These are phyloP conservation scores for Griposia aprilina DNA, from an alignment of 2,888 invertebrate genomes.

Conservation along the genomic window DNA sequence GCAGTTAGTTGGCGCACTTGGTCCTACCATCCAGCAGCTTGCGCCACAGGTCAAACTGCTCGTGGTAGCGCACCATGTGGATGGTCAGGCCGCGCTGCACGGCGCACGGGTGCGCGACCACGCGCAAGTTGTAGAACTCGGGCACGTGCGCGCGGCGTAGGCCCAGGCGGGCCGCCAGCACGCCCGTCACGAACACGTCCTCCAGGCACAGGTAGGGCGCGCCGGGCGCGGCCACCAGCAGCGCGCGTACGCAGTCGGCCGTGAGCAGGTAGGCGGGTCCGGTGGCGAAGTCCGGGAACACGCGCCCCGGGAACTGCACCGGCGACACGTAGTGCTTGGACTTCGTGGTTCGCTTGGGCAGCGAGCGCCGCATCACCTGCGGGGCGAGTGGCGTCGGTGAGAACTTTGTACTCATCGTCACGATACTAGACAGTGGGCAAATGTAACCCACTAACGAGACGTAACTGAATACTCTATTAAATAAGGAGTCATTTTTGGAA, in stretches of 20 bases:
- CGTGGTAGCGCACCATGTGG: conserved; percentile 96
- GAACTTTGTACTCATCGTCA: too few species aligned
- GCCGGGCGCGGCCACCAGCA: conserved; percentile 92
- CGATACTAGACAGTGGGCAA: too few species aligned
- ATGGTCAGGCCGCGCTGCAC: conserved; percentile 95
- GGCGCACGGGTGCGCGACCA: conserved; percentile 95
- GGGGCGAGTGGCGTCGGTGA: background rate
- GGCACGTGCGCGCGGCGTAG: conserved; percentile 93
- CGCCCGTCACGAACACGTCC: conserved; percentile 97
- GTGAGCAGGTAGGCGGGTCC: conserved; percentile 97
- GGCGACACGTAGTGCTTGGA: conserved; percentile 97
- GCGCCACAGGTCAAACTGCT: conserved; percentile 97
- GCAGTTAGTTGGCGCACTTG: conserved; percentile 92
- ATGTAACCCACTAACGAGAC: too few species aligned
- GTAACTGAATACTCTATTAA: too few species aligned
- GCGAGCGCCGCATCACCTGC: conserved; percentile 94
- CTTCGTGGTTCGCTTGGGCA: conserved; percentile 95
- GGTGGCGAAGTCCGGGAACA: conserved; percentile 97
- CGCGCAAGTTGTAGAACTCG: conserved; percentile 95
- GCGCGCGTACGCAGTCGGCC: conserved; percentile 92
- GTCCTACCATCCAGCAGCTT: conserved; percentile 95
- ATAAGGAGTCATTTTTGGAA: too few species aligned
- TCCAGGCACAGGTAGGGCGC: conserved; percentile 95
- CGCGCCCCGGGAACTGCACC: conserved; percentile 92
- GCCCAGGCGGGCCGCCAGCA: conserved; percentile 94